phyloP scores from a whole-genome alignment of 2,797 vertebrate genomes.

The Artibeus jamaicensis region DNA sequence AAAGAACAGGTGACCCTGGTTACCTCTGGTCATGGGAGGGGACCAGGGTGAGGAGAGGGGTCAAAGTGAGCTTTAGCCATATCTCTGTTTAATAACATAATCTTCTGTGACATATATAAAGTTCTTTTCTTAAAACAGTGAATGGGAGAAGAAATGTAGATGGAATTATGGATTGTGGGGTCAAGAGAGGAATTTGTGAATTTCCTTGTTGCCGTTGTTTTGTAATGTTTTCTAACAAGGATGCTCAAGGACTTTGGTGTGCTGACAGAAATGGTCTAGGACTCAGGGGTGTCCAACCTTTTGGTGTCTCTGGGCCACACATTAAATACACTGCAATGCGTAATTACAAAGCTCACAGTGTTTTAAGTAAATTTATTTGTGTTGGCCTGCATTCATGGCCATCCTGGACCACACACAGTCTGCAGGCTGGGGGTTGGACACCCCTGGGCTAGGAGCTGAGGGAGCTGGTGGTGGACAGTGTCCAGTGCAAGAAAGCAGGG shows the following conservation, averaged over 20 bases:
- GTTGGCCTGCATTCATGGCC: too few relatives aligned
- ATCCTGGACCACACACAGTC: too few relatives aligned
- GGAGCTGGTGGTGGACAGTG: not conserved
- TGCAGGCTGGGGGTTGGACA: too few relatives aligned
- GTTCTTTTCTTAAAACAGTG: not conserved
- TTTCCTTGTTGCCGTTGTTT: not conserved
- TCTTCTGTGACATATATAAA: not conserved
- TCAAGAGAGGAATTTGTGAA: not conserved
- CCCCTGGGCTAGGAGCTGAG: not conserved
- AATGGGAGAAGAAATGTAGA: not conserved
- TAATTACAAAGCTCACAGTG: too few relatives aligned
- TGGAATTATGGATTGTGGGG: not conserved
- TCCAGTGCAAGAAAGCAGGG: not conserved
- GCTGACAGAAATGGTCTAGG: not conserved
- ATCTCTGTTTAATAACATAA: not conserved
- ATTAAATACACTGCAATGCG: too few relatives aligned
- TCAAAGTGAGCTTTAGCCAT: not conserved
- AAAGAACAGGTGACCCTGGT: not conserved
- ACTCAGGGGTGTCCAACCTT: too few relatives aligned
- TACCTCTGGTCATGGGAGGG: not conserved
- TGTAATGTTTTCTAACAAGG: not conserved
- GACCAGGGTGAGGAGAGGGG: not conserved
- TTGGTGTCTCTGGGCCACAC: too few relatives aligned
- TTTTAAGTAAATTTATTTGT: too few relatives aligned
- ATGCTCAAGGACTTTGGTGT: fast-evolving